Base-by-base conservation (phyloP, 2,797 vertebrate species). In the Esox masquinongy region DNA sequence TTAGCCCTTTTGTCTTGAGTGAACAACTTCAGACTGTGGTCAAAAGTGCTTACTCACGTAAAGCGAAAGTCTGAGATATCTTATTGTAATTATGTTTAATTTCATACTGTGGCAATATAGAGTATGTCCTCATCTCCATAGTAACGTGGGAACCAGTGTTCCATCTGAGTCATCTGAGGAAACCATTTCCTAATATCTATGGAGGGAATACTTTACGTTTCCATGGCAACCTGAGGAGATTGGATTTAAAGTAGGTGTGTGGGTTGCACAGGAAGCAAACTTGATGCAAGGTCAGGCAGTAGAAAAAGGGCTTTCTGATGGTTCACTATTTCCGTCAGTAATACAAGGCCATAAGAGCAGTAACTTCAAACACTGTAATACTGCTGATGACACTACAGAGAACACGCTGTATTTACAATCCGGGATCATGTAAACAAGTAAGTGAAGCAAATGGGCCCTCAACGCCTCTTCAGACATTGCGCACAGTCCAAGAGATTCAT, bases 161-260 rank as follows among this genome's bases (percentile, higher is more conserved):
- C 29, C 34, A 53, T 51, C 34, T 68, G 39, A 67, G 72, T 68
- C n/a, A 77, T 43, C 39, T 6, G 39, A 43, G 39, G 39, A 43
- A 43, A 6, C 39, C 39, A 43, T 43, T 6, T 43, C 39, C 39
- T 6, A 43, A 9, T 43, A 43, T 43, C 39, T 43, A 43, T 43
- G 39, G 50, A 72, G 47, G 47, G 70, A 56, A 24, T 61, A 61
- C 75, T 72, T 22, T 11, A 8, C 47, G 70, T 72, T 16, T 29
- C 76, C 76, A 73, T 73, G 29, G 70, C 76, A 77, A 73, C 76
- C 34, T 47, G 39, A 19, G 24, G 26, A 50, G n/a, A 51, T 53
- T 61, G 51, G 14, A 22, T 59, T 61, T 43, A 53, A 75, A 69
- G 49, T 34, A 22, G 29, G 68, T 43, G 66, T 19, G 53, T 59